These are phyloP conservation scores for Huso huso DNA, from an alignment of 2,797 vertebrate genomes.

Conservation along the genomic window DNA sequence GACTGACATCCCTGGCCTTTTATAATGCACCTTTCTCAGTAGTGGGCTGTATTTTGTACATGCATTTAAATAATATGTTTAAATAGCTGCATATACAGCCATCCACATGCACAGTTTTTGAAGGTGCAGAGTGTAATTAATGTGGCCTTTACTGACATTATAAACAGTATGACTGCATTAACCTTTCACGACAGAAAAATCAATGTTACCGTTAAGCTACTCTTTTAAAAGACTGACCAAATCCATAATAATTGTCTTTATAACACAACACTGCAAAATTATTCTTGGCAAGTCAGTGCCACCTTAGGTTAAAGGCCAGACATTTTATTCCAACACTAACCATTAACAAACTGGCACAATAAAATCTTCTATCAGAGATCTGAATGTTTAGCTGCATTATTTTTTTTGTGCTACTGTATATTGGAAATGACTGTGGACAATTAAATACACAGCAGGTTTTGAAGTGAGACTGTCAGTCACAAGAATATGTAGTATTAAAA, in stretches of 20 bases:
- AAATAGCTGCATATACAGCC: neutral
- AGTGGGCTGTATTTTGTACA: too few species aligned
- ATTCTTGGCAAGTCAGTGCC: slow-evolving; percentile 30
- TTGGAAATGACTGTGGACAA: too few species aligned
- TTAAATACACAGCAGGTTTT: too few species aligned
- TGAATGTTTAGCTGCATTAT: too few species aligned
- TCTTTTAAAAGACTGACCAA: slow-evolving; percentile 20
- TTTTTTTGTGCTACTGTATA: too few species aligned
- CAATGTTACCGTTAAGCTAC: neutral
- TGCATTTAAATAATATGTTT: too few species aligned
- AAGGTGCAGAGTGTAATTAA: neutral
- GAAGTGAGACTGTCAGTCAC: too few species aligned
- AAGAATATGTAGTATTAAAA: too few species aligned
- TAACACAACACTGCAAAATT: slow-evolving; percentile 21
- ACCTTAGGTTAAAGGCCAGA: slow-evolving; percentile 28
- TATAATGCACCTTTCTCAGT: too few species aligned
- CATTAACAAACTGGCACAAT: slow-evolving; percentile 24
- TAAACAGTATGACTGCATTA: neutral
- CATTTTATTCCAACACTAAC: slow-evolving; percentile 37
- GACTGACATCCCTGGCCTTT: too few species aligned
- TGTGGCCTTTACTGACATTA: neutral
- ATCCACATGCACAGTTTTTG: neutral
- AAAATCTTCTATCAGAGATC: too few species aligned
- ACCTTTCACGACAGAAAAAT: neutral
- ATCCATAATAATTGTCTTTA: slow-evolving; percentile 27